Percentiles rank a stretch among this genome's conserved stretches.
phyloP scores from a whole-genome alignment of 1,140 invertebrate genomes.

The Ostrea denselamellosa region DNA sequence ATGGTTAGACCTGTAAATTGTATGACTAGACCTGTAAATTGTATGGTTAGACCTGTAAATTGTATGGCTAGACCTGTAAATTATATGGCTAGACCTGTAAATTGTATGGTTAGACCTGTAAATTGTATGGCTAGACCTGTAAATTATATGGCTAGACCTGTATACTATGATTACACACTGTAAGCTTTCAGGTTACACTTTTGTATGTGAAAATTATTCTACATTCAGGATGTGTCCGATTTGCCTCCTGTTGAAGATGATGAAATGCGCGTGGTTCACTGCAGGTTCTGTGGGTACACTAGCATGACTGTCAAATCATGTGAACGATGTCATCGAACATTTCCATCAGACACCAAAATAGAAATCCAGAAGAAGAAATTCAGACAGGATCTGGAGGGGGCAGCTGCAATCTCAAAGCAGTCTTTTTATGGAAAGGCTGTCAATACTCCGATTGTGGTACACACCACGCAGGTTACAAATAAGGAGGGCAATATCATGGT shows the following conservation, averaged over 20 bases:
- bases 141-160: too few species aligned
- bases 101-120: too few species aligned
- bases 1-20: too few species aligned
- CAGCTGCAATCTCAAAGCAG: constrained; percentile 40
- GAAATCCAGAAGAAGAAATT: constrained; percentile 20
- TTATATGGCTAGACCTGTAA: too few species aligned
- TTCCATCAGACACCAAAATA: constrained; percentile 59
- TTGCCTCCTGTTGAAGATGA: constrained; percentile 2
- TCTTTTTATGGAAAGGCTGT: constrained; percentile 46
- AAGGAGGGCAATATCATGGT: neutral
- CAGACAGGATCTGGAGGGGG: neutral
- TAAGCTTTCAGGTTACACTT: too few species aligned
- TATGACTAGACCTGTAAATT: too few species aligned
- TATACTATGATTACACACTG: too few species aligned
- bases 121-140: too few species aligned
- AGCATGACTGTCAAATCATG: constrained; percentile 62
- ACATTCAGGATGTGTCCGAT: neutral
- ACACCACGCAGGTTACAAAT: neutral
- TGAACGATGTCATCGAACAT: constrained; percentile 60
- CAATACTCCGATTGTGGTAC: constrained; percentile 22
- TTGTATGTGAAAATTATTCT: neutral
- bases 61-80: too few species aligned
- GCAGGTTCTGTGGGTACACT: constrained; percentile 65
- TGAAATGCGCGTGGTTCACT: constrained; percentile 47
- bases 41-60: too few species aligned